These are phyloP conservation scores for Lepilemur septentrionalis DNA, from an alignment of 2,797 vertebrate genomes.

Conservation along the genomic window DNA sequence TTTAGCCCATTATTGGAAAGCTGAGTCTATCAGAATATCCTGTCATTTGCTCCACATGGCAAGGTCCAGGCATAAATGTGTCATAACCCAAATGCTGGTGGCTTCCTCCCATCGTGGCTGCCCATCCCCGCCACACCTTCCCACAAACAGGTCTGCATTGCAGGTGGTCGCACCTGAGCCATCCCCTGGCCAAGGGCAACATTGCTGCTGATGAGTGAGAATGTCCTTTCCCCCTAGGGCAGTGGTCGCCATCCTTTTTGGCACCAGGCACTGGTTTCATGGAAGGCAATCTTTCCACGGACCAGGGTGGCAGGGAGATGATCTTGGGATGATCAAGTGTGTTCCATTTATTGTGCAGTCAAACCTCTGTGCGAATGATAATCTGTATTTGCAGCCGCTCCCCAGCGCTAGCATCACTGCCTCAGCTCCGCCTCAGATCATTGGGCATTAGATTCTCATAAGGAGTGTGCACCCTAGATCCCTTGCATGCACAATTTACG, in stretches of 20 bases:
- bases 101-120: constrained; percentile 63
- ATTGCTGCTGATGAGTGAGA: neutral
- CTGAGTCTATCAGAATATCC: constrained; percentile 51
- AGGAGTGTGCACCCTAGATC: too few species aligned
- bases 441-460: too few species aligned
- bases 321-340: too few species aligned
- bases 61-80: constrained; percentile 72
- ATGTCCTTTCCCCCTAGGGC: neutral
- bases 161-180: constrained; percentile 14
- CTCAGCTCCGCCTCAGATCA: too few species aligned
- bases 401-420: too few species aligned
- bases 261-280: too few species aligned
- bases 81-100: constrained; percentile 77
- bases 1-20: constrained; percentile 66
- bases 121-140: constrained; percentile 30
- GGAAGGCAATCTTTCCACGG: too few species aligned
- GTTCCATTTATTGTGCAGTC: too few species aligned
- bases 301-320: too few species aligned
- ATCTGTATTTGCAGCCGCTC: too few species aligned
- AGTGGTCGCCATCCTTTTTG: neutral
- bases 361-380: too few species aligned
- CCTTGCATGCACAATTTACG: too few species aligned
- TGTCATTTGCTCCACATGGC: constrained; percentile 77
- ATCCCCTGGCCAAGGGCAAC: constrained; percentile 24
- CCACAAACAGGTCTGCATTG: neutral